A percentile compares a stretch with the other conserved stretches of the same genome.
Conservation (phyloP, 1,140 invertebrate species). For the Gonioctena quinquepunctata region DNA sequence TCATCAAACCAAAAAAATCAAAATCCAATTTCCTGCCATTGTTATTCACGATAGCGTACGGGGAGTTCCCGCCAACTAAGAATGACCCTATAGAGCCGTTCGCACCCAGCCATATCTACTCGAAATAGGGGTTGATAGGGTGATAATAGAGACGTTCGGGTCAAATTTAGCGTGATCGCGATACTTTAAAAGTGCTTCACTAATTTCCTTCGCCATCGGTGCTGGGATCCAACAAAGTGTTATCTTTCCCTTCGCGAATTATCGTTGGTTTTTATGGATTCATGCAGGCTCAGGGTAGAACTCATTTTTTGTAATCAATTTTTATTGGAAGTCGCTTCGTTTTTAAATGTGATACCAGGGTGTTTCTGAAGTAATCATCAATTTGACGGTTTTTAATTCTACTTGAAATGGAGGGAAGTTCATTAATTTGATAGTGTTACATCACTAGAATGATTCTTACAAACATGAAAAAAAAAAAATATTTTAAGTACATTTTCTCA, state of each 20-base stretch:
- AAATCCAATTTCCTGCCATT: not conserved
- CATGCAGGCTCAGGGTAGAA: no score
- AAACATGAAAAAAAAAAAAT: no score
- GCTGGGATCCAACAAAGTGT: constrained; percentile 22
- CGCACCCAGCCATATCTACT: constrained; percentile 12
- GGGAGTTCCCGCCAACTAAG: not conserved
- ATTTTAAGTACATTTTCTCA: no score
- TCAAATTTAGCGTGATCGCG: constrained; percentile 41
- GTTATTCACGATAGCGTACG: not conserved
- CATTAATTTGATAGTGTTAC: no score
- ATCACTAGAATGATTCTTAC: no score
- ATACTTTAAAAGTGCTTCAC: constrained; percentile 28
- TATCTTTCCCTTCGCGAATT: not conserved
- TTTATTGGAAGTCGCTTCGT: no score
- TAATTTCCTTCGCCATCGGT: constrained; percentile 27
- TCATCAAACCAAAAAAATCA: not conserved
- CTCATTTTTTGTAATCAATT: no score
- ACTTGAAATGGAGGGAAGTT: no score
- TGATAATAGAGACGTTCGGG: constrained; percentile 28
- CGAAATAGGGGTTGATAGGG: constrained; percentile 20
- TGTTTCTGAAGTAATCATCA: no score
- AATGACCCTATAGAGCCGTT: constrained; percentile 1
- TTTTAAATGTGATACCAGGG: no score
- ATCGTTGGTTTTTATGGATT: not conserved
- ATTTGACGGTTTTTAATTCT: no score